Evolutionary conservation across 1,140 invertebrate species (phyloP).

Genomic region (Heliconius eleuchia): DNA sequence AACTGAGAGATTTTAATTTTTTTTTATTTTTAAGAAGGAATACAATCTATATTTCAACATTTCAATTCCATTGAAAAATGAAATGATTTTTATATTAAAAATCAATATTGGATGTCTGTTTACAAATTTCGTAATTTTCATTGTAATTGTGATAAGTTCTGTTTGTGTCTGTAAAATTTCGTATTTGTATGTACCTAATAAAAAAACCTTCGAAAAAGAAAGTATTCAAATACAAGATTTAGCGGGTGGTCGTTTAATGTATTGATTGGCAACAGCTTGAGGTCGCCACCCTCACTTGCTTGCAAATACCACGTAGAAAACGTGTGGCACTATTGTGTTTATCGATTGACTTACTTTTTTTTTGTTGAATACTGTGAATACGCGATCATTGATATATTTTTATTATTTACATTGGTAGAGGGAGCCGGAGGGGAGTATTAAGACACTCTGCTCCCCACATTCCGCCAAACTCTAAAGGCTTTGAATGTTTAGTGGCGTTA

Average conservation of each 20-base stretch:
- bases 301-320: conserved; percentile 45
- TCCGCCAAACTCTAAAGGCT: too few relatives aligned
- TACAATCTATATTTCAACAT: neutral
- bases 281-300: conserved; percentile 41
- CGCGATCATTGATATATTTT: neutral
- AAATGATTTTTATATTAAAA: neutral
- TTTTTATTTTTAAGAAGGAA: neutral
- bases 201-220: conserved; percentile 11
- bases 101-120: neutral
- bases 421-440: too few relatives aligned
- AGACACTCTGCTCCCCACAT: too few relatives aligned
- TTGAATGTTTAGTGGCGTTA: too few relatives aligned
- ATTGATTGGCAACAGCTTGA: conserved; percentile 50
- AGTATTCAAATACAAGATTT: conserved; percentile 33
- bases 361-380: conserved; percentile 1
- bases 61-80: neutral
- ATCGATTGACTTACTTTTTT: conserved; percentile 28
- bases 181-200: neutral
- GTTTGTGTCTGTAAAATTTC: too few relatives aligned
- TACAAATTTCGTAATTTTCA: neutral
- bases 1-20: neutral
- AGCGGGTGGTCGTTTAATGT: conserved; percentile 39
- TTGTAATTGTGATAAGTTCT: neutral
- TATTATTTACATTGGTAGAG: neutral
- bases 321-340: conserved; percentile 31